These are phyloP conservation scores for Cecidostiba fungosa DNA, from an alignment of 2,888 invertebrate species.

Conservation along the genomic window DNA sequence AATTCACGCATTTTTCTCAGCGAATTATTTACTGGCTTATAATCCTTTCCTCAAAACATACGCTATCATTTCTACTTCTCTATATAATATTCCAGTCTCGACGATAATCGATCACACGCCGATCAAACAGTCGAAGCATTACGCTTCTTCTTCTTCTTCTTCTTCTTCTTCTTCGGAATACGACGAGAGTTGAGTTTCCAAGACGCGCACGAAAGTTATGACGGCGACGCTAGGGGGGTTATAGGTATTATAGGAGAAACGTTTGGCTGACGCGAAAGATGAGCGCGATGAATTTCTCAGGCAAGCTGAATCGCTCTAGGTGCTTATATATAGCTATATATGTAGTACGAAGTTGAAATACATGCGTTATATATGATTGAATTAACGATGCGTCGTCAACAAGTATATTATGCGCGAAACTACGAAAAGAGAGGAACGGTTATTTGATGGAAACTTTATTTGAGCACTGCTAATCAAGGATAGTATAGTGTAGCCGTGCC, in stretches of 20 bases:
- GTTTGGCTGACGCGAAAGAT: background rate
- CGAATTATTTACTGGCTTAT: too few relatives aligned
- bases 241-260: background rate
- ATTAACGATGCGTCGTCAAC: background rate
- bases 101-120: background rate
- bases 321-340: background rate
- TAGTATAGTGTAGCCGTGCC: too few relatives aligned
- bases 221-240: background rate
- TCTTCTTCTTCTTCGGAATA: background rate
- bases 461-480: too few relatives aligned
- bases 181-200: background rate
- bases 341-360: too few relatives aligned
- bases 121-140: background rate
- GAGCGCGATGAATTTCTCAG: background rate
- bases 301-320: background rate
- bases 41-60: too few relatives aligned
- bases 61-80: too few relatives aligned
- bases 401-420: too few relatives aligned
- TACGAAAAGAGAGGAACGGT: too few relatives aligned
- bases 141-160: background rate
- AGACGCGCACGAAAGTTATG: background rate
- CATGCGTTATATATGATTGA: constrained; percentile 1
- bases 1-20: too few relatives aligned
- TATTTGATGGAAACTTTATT: too few relatives aligned
- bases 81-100: background rate